Conservation (phyloP, 2,797 vertebrate genomes). For the Sardinella longiceps region DNA sequence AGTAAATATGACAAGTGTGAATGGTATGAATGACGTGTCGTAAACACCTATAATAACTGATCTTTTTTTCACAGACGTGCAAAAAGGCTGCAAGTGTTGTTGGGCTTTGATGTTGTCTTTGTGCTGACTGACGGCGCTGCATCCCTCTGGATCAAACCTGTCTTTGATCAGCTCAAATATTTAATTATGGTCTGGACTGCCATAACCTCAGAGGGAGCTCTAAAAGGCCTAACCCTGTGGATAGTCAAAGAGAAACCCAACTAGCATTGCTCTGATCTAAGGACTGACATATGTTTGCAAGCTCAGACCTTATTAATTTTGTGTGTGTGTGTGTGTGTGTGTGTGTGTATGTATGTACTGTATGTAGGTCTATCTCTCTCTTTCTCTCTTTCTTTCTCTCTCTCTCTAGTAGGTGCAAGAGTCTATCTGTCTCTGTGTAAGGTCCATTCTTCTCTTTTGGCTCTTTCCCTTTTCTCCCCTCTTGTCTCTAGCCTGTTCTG, state of each 20-base stretch:
- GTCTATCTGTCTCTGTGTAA: background rate
- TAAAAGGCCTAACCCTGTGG: background rate
- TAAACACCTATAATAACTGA: background rate
- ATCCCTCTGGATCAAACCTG: background rate
- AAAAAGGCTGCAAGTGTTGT: background rate
- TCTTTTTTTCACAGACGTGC: background rate
- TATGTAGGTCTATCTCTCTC: too few species aligned
- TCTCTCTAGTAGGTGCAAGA: background rate
- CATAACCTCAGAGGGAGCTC: background rate
- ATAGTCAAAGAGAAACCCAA: background rate
- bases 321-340: conserved; percentile 25
- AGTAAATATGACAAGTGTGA: background rate
- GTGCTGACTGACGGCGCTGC: background rate
- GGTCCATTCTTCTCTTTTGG: background rate
- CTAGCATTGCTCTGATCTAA: background rate
- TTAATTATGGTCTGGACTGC: conserved; percentile 36
- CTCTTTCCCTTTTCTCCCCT: background rate
- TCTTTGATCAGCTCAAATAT: conserved; percentile 13
- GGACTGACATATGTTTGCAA: conserved; percentile 3
- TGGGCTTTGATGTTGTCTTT: background rate
- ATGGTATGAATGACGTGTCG: background rate
- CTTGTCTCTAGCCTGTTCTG: too few species aligned
- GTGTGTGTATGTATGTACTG: background rate
- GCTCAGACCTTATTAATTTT: conserved; percentile 1
- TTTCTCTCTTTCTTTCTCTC: too few species aligned